A percentile compares a stretch with the other conserved stretches of the same genome.
These are phyloP conservation scores for Idris sp. DNA, from an alignment of 1,140 invertebrate genomes.

Conservation along the genomic window DNA sequence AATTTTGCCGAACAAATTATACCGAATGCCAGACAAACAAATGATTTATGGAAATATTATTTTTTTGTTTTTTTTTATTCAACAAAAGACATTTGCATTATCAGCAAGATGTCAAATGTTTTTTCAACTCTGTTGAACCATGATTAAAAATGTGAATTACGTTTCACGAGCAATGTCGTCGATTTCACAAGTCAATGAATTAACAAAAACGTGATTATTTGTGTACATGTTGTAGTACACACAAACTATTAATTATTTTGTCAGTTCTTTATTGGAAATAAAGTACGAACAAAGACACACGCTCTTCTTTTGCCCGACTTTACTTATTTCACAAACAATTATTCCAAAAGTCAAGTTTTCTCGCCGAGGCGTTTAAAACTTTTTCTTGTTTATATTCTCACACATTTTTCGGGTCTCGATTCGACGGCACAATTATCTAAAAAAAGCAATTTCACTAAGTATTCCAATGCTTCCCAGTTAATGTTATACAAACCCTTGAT, in stretches of 20 bases:
- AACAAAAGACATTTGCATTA: no score
- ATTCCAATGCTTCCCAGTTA: constrained; percentile 51
- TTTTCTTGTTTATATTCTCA: constrained; percentile 34
- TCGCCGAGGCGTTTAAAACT: constrained; percentile 25
- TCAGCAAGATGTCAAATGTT: no score
- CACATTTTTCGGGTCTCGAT: constrained; percentile 33
- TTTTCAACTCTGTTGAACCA: constrained; percentile 45
- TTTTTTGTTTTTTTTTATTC: no score
- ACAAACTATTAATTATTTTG: constrained; percentile 21
- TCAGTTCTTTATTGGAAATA: constrained; percentile 6
- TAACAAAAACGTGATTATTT: constrained; percentile 34
- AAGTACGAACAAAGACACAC: constrained; percentile 19
- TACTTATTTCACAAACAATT: constrained; percentile 23
- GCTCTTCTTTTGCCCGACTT: constrained; percentile 6
- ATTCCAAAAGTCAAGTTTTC: constrained; percentile 18
- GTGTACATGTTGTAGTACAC: background rate
- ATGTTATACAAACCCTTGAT: constrained; percentile 45
- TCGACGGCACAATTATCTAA: constrained; percentile 48
- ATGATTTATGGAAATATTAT: no score
- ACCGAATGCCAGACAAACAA: no score
- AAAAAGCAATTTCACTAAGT: constrained; percentile 54
- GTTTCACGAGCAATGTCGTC: constrained; percentile 16
- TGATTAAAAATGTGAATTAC: constrained; percentile 23
- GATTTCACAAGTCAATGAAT: constrained; percentile 22
- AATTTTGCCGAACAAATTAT: background rate